Conservation (phyloP, 1,140 invertebrate species). For the Kradibia gibbosae region DNA sequence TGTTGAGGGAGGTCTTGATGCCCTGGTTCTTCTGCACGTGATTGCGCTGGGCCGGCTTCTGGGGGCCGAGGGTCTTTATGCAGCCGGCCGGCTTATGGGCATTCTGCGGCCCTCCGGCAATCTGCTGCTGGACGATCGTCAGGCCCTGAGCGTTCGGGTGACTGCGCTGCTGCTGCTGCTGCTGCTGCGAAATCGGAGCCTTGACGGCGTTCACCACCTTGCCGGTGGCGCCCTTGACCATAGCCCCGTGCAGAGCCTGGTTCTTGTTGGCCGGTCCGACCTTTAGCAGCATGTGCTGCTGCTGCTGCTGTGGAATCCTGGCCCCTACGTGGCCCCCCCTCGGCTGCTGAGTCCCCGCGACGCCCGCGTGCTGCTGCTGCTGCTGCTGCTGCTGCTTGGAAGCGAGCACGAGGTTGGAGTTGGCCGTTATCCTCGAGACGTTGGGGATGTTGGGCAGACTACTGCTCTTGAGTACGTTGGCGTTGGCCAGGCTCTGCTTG, state of each 20-base stretch:
- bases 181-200: constrained; percentile 53
- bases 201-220: background rate
- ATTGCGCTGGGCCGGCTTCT: constrained; percentile 63
- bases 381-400: constrained; percentile 57
- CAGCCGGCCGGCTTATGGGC: constrained; percentile 59
- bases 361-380: constrained; percentile 51
- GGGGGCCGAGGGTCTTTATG: constrained; percentile 67
- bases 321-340: constrained; percentile 25
- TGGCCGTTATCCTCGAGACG: constrained; percentile 57
- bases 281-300: constrained; percentile 27
- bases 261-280: background rate
- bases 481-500: constrained; percentile 52
- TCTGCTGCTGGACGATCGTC: constrained; percentile 60
- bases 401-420: constrained; percentile 51
- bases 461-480: constrained; percentile 68
- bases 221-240: background rate
- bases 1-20: constrained; percentile 63
- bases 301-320: background rate
- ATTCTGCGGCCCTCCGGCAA: background rate
- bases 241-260: background rate
- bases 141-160: constrained; percentile 35
- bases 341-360: constrained; percentile 32
- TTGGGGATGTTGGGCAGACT: constrained; percentile 63
- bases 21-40: constrained; percentile 58
- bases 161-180: constrained; percentile 56